Conservation (phyloP, 2,797 vertebrate species). For the Cossypha heuglini region DNA sequence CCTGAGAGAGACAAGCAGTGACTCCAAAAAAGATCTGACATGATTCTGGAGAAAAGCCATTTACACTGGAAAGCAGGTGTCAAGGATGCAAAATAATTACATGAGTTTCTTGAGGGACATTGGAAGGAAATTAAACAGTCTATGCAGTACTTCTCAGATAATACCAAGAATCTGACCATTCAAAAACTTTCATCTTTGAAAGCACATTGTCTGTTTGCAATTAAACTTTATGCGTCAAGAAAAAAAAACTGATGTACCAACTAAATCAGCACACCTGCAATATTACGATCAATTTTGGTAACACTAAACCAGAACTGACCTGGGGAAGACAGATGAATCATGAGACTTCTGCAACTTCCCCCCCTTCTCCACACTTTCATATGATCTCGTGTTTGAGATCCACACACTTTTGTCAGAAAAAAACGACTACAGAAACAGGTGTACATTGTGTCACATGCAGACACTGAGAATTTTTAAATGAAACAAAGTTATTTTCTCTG, state of each 20-base stretch:
- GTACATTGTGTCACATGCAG: neutral
- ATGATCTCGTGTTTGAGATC: neutral
- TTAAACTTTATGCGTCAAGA: neutral
- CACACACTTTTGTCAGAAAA: neutral
- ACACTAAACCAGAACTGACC: neutral
- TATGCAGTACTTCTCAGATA: neutral
- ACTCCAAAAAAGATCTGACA: slow-evolving; percentile 95
- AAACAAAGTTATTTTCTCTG: neutral
- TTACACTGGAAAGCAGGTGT: slow-evolving; percentile 83
- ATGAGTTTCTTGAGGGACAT: neutral
- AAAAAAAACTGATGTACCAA: neutral
- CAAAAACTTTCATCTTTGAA: neutral
- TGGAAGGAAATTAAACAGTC: neutral
- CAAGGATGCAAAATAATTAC: slow-evolving; percentile 70
- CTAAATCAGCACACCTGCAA: neutral
- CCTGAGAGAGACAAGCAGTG: slow-evolving; percentile 91
- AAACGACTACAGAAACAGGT: accelerated
- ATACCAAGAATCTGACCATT: neutral
- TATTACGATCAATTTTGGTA: neutral
- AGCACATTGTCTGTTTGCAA: neutral
- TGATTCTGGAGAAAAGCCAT: slow-evolving; percentile 96
- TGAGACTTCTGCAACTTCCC: neutral
- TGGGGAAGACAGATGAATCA: neutral
- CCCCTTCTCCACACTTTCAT: neutral
- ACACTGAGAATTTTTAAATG: neutral